Percentiles rank a stretch among this genome's conserved stretches.
phyloP scores from a whole-genome alignment of 2,888 invertebrate species.

The Hyposoter didymator region DNA sequence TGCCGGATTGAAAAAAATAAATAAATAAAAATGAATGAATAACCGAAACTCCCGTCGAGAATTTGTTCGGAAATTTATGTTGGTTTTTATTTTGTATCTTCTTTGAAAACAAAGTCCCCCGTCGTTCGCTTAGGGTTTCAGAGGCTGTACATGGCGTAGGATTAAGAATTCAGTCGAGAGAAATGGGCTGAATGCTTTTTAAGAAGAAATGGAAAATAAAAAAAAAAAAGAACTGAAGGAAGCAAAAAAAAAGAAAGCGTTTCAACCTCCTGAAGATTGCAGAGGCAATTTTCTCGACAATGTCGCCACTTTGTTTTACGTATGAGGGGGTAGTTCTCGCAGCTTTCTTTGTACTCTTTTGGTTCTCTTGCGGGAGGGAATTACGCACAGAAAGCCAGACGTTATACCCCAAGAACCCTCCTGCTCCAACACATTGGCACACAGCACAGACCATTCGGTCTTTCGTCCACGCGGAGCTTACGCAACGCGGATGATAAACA shows the following conservation, averaged over 20 bases:
- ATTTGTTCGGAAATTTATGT: neutral
- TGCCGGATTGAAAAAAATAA: neutral
- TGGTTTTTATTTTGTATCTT: conserved; percentile 20
- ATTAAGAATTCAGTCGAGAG: conserved; percentile 65
- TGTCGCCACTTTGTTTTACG: conserved; percentile 75
- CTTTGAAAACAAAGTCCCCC: conserved; percentile 20
- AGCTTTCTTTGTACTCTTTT: conserved; percentile 59
- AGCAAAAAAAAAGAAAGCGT: conserved; percentile 32
- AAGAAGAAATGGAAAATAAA: conserved; percentile 35
- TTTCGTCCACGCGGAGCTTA: conserved; percentile 49
- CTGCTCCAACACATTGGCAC: conserved; percentile 15
- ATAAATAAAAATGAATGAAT: neutral
- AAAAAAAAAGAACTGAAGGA: conserved; percentile 13
- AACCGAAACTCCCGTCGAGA: neutral
- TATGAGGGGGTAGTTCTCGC: conserved; percentile 66
- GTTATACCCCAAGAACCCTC: conserved; percentile 36
- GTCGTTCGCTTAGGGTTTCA: neutral
- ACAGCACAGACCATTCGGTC: conserved; percentile 32
- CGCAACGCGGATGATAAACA: conserved; percentile 28
- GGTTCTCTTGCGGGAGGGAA: conserved; percentile 38
- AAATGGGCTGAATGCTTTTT: conserved; percentile 66
- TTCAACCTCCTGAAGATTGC: conserved; percentile 75
- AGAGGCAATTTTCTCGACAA: conserved; percentile 78
- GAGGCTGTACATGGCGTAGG: conserved; percentile 17
- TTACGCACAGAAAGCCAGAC: conserved; percentile 63